A percentile compares a stretch with the other conserved stretches of the same genome.
These are phyloP conservation scores for Rhodeus uyekii DNA, from an alignment of 2,797 vertebrate genomes.

Conservation along the genomic window DNA sequence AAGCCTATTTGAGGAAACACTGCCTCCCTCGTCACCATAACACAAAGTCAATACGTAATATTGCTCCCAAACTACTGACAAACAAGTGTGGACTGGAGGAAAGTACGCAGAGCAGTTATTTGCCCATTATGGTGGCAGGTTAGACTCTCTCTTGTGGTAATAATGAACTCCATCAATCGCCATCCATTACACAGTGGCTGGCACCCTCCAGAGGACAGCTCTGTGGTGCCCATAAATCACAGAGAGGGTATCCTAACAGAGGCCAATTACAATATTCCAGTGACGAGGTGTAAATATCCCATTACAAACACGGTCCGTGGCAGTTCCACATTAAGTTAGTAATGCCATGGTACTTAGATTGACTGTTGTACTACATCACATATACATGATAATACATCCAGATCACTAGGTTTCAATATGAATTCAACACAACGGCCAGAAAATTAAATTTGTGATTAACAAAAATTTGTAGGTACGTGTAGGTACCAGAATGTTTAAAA, in stretches of 20 bases:
- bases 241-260: conserved; percentile 1
- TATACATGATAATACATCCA: not conserved
- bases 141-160: conserved; percentile 31
- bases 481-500: too few relatives aligned
- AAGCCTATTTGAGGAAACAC: conserved; percentile 34
- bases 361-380: not conserved
- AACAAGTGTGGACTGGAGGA: conserved; percentile 29
- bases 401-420: not conserved
- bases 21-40: conserved; percentile 23
- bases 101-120: conserved; percentile 19
- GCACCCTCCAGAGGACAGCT: conserved; percentile 22
- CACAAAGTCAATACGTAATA: conserved; percentile 40
- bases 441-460: not conserved
- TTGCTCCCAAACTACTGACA: conserved; percentile 34
- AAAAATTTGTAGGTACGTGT: too few relatives aligned
- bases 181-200: conserved; percentile 35
- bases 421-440: not conserved
- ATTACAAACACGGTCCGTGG: not conserved
- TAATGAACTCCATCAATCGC: conserved; percentile 40
- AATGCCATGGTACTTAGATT: not conserved
- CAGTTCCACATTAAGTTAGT: not conserved
- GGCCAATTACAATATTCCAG: conserved; percentile 1
- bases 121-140: conserved; percentile 31
- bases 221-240: conserved; percentile 31
- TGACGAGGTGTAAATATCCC: conserved; percentile 21